Base-by-base conservation (phyloP, 1,140 invertebrate genomes). In the Reticulitermes speratus region DNA sequence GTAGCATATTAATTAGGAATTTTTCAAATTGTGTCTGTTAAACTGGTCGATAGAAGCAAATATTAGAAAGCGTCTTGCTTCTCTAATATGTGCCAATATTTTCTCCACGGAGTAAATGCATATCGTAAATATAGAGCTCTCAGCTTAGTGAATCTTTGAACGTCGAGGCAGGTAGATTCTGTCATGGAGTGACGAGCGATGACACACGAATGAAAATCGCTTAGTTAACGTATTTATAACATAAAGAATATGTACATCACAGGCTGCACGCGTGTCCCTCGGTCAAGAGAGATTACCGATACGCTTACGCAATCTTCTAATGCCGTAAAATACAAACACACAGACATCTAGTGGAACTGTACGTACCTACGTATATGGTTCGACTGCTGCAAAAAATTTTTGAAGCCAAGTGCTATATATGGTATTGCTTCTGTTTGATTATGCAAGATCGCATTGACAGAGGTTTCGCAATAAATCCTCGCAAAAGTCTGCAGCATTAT, bases 351-450 rank as follows among this genome's bases (percentile, higher is more conserved):
- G n/a, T 30, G 65, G 25, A 75, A 75, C 83, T 25, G n/a, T 6
- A 30, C 3, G 69, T 65, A 44, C 55, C 88, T 89, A 89, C 89
- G 89, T 89, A 89, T 89, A 90, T 89, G 89, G 89, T 88, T 88
- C 88, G 89, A 88, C 88, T 88, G 88, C 89, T 88, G 89, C 89
- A 89, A 90, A 90, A 90, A 90, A 83, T 48, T 89, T 89, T 90
- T 89, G 88, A 88, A 89, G 89, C 88, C 89, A 88, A 89, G 87
- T 86, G 87, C 87, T 89, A 89, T 90, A 90, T 90, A 90, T 87
- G 89, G 89, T 88, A 89, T 89, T 89, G 89, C 88, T 87, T 86
- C 87, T 87, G 87, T 88, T 81, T 84, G 83, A 84, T 84, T 81
- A 87, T 87, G 38, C 86, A 87, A 81, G 65, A 45, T 87, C 48